Conservation (phyloP, 2,113 vertebrate genomes). For the human region GRCh38 chrX:107792501-107793000, state of each 20-base stretch:
- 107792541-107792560: constrained; percentile 33
- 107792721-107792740: neutral
- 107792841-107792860: neutral
- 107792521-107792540: neutral
- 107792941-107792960: neutral
- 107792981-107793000: constrained; percentile 43
- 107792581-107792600: constrained; percentile 21
- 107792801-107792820: neutral
- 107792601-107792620: constrained; percentile 38
- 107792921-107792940: constrained; percentile 16
- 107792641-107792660: constrained; percentile 36
- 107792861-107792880: neutral
- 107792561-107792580: neutral
- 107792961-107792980: neutral
- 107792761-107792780: neutral
- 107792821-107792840: neutral
- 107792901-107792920: neutral
- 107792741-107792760: neutral
- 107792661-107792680: constrained; percentile 8
- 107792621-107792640: neutral
- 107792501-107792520: constrained; percentile 45
- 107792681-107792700: neutral
- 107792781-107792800: constrained; percentile 22
- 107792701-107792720: neutral
- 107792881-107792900: neutral